phyloP scores from a whole-genome alignment of 2,888 invertebrate species.

The Cephus pulcher region DNA sequence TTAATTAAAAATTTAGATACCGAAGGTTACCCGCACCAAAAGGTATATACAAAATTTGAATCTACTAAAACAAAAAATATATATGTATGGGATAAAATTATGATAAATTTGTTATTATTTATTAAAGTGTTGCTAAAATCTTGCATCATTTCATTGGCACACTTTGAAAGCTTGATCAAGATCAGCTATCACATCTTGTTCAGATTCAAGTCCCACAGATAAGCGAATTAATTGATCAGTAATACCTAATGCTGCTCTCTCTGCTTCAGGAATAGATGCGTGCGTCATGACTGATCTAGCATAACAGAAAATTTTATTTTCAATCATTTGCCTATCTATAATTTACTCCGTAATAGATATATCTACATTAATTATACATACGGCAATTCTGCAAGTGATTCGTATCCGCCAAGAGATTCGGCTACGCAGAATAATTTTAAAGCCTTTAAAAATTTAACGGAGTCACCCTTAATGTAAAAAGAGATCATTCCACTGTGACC shows the following conservation, averaged over 20 bases:
- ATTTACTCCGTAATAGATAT: neutral
- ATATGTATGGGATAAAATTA: too few relatives aligned
- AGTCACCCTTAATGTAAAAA: slow-evolving; percentile 87
- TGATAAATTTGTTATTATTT: too few relatives aligned
- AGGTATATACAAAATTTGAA: too few relatives aligned
- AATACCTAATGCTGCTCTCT: slow-evolving; percentile 81
- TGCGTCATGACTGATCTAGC: slow-evolving; percentile 93
- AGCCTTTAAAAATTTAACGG: slow-evolving; percentile 78
- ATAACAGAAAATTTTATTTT: slow-evolving; percentile 13
- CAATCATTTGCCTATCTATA: too few relatives aligned
- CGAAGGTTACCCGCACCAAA: too few relatives aligned
- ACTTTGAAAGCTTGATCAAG: slow-evolving; percentile 82
- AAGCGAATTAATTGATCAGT: slow-evolving; percentile 86
- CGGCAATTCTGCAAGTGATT: slow-evolving; percentile 95
- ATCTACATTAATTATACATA: slow-evolving; percentile 68
- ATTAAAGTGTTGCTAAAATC: too few relatives aligned
- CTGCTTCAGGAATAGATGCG: slow-evolving; percentile 85
- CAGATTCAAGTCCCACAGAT: slow-evolving; percentile 91
- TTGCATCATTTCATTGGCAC: slow-evolving; percentile 32
- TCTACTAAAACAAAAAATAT: too few relatives aligned
- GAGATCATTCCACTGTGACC: slow-evolving; percentile 95
- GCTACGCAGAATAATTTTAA: slow-evolving; percentile 88
- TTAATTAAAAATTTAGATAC: too few relatives aligned
- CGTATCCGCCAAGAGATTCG: slow-evolving; percentile 95
- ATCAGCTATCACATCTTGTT: slow-evolving; percentile 86